A percentile compares a stretch with the other conserved stretches of the same genome.
Evolutionary conservation across 2,797 vertebrate species (phyloP).

Genomic region (Siniperca scherzeri): DNA sequence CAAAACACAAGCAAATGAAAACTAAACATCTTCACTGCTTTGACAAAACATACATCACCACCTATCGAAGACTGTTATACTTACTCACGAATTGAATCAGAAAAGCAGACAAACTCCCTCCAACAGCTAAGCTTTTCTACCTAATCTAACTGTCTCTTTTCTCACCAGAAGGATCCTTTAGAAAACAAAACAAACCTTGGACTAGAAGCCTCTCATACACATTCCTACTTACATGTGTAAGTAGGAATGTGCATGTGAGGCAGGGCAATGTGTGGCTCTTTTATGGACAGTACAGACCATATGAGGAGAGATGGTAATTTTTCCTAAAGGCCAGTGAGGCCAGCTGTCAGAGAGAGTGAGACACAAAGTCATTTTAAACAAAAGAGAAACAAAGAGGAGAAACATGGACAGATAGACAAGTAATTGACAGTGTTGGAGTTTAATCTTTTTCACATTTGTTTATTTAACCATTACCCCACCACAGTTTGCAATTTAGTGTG

Average conservation of each 20-base stretch:
- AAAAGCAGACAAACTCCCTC: too few species aligned
- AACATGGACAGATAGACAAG: background rate
- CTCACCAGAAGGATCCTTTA: too few species aligned
- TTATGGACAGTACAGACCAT: conserved; percentile 29
- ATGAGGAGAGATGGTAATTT: conserved; percentile 39
- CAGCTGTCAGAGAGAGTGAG: conserved; percentile 56
- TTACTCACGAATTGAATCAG: too few species aligned
- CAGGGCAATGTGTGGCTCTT: conserved; percentile 4
- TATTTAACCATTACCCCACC: background rate
- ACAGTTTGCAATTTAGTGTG: background rate
- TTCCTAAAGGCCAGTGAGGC: conserved; percentile 42
- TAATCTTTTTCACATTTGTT: background rate
- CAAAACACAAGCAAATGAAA: background rate
- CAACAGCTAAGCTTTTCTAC: too few species aligned
- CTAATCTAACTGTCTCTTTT: too few species aligned
- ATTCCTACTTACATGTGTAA: conserved; percentile 2
- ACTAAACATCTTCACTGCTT: too few species aligned
- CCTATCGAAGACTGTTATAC: too few species aligned
- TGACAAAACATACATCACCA: too few species aligned
- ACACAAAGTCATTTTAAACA: conserved; percentile 25
- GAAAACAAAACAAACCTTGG: too few species aligned
- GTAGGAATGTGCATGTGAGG: conserved; percentile 1
- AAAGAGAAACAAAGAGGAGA: background rate
- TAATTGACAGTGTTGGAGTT: background rate
- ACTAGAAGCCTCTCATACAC: too few species aligned